Evolutionary conservation across 53 echinoderm and acorn worm genomes (phyloP), one percentile per base, ranked within the genome.

Genomic region (Zoroaster sp.): DNA sequence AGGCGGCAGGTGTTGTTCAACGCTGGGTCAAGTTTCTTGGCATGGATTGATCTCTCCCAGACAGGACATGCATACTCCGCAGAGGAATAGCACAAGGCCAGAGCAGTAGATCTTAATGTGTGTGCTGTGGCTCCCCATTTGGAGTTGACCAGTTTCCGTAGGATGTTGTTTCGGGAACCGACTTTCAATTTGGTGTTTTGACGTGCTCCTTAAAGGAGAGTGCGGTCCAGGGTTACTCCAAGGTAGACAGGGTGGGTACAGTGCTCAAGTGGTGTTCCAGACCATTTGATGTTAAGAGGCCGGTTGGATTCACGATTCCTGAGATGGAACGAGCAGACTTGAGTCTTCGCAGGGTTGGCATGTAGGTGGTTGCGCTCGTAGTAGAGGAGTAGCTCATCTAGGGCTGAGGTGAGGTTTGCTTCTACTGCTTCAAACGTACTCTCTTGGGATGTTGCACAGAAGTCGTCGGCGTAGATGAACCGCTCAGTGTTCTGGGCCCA

Each of bases 361-460:
- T n/a, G 89, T 7, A 75, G 89, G 39, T 88, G 77, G 66, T 88
- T 88, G 31, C 40, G 35, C 66, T 78, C 68, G 54, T 88, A 88
- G 67, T 88, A 32, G 34, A 46, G 44, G 13, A 65, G 32, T 15
- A 88, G 1, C 3, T 65, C 54, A n/a, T 46, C 35, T 10, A 87
- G 55, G 28, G 59, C 49, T 20, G 67, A 39, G 38, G 86, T 10
- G 14, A 85, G 45, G 67, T 21, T 52, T 35, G 34, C 38, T 75
- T 88, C 88, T 10, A 88, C 88, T 49, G 31, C 42, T 21, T 10
- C 65, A 42, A 78, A 88, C 14, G 25, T n/a, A n/a, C n/a, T n/a
- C n/a, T n/a, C n/a, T n/a, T n/a, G n/a, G n/a, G n/a, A n/a, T 39
- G 59, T 39, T 59, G 54, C 40, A 28, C 44, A 69, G 66, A 74